Base-by-base conservation (phyloP, 2,888 invertebrate genomes). In the Leistus spinibarbis region DNA sequence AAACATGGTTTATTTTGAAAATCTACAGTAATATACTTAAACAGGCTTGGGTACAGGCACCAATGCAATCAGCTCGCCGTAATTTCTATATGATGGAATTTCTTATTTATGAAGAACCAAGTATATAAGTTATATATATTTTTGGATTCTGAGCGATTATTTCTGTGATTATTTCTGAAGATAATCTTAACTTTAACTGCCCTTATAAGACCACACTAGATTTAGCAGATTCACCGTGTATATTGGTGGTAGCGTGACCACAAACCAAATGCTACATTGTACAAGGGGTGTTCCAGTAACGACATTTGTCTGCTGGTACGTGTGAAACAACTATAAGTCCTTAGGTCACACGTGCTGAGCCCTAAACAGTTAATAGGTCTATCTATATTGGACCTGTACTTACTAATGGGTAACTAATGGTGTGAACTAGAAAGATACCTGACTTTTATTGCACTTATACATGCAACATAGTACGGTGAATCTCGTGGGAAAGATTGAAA, bases 351-450 rank as follows among this genome's bases (percentile, higher is more conserved):
- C 68, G 57, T 24, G 57, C 27, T 7, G 2, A 27, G 2, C 17
- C 56, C 56, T 68, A 57, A 68, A 56, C 68, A 19, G 16, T 20
- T 66, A 23, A 64, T 64, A 23, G 64, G 23, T 7, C n/a, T 13
- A 17, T 23, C 64, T 7, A 64, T 13, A 62, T 20, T 62, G 16
- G 20, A 20, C 23, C 23, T 62, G 63, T n/a, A 23, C 63, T 9
- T 4, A 62, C 69, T 69, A 69, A 69, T 69, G 56, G 60, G 20
- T 60, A 60, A 27, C 60, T 69, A 69, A 69, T 69, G 69, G 66
- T 69, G 69, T 69, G 69, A 69, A 69, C 69, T 22, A 9, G 19
- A 17, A 60, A 16, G 56, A 24, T 69, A 60, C 69, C 69, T 69
- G 69, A 69, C 60, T 69, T 60, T 10, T 69, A 69, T 57, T 23